A percentile compares a stretch with the other conserved stretches of the same genome.
These are phyloP conservation scores for Nowickia ferox DNA, from an alignment of 2,888 invertebrate species.

Conservation along the genomic window DNA sequence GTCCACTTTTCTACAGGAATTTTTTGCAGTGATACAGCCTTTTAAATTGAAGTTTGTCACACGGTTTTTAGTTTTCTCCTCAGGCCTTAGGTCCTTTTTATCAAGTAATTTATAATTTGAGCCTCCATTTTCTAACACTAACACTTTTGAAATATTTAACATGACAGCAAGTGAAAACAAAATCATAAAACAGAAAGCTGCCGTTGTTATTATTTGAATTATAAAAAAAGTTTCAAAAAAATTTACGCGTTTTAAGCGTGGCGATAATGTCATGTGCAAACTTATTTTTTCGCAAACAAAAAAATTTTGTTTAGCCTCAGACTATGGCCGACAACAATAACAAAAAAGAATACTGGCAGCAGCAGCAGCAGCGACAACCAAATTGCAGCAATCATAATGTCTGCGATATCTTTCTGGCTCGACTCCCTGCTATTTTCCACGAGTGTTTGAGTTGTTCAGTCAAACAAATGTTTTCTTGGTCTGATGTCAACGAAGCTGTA, in stretches of 20 bases:
- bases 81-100: neutral
- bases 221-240: conserved; percentile 16
- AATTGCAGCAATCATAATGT: conserved; percentile 57
- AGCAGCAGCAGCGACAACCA: conserved; percentile 1
- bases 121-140: conserved; percentile 12
- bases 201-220: neutral
- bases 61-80: no score
- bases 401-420: conserved; percentile 61
- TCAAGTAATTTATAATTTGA: neutral
- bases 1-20: no score
- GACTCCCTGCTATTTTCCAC: conserved; percentile 46
- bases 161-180: conserved; percentile 15
- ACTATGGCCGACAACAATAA: conserved; percentile 47
- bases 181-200: conserved; percentile 6
- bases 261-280: conserved; percentile 70
- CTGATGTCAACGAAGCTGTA: conserved; percentile 64
- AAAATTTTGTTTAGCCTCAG: conserved; percentile 52
- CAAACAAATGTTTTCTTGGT: conserved; percentile 69
- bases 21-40: no score
- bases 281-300: conserved; percentile 49
- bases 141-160: conserved; percentile 56
- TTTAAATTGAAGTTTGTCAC: no score
- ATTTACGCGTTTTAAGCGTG: conserved; percentile 68
- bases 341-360: neutral
- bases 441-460: conserved; percentile 60